Evolutionary conservation across 2,797 vertebrate species (phyloP).

Genomic region (Gastrophryne carolinensis): DNA sequence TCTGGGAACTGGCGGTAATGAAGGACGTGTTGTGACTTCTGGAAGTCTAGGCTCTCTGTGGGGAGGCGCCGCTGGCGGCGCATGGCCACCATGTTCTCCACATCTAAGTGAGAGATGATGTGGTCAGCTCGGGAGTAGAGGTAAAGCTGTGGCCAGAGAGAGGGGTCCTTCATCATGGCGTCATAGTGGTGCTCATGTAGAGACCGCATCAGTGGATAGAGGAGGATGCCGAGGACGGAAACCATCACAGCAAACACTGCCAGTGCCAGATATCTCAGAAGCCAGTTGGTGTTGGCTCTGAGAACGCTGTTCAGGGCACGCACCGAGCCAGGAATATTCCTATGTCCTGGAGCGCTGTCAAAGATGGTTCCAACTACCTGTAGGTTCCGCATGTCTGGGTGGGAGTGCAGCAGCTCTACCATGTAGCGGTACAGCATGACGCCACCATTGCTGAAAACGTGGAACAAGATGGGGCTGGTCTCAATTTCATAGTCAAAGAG

Average conservation of each 20-base stretch:
- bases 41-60: constrained; percentile 82
- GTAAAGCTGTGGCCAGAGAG: constrained; percentile 88
- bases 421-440: constrained; percentile 94
- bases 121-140: constrained; percentile 84
- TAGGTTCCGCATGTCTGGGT: constrained; percentile 75
- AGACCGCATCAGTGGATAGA: constrained; percentile 85
- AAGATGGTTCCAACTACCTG: constrained; percentile 81
- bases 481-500: constrained; percentile 89
- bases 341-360: constrained; percentile 86
- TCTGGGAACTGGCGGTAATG: constrained; percentile 82
- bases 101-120: constrained; percentile 77
- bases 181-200: constrained; percentile 88
- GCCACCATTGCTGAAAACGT: constrained; percentile 92
- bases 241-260: constrained; percentile 74
- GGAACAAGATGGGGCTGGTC: constrained; percentile 87
- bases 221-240: constrained; percentile 73
- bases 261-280: constrained; percentile 76
- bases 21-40: constrained; percentile 81
- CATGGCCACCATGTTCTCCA: constrained; percentile 74
- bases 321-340: constrained; percentile 79
- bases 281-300: constrained; percentile 65
- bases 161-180: constrained; percentile 73
- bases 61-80: constrained; percentile 70
- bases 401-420: constrained; percentile 75
- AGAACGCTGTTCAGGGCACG: constrained; percentile 79